Evolutionary conservation across 2,888 invertebrate species (phyloP), one percentile per base, ranked within the genome.

Genomic region (Pyralis farinalis): DNA sequence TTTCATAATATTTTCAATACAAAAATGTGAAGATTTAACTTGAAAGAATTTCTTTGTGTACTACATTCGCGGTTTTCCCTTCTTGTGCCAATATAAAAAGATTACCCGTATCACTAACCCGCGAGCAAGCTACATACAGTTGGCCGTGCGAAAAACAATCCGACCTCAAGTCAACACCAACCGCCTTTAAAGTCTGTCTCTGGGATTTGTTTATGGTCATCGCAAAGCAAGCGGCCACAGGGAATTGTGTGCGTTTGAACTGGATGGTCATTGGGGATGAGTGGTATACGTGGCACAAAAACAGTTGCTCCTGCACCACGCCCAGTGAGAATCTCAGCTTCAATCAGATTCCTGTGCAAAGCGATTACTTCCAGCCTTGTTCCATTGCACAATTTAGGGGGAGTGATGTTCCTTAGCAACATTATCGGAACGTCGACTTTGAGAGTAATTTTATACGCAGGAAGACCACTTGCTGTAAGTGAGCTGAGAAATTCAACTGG

Each of bases 181-280:
- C 16, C 2, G 16, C 16, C 16, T 16, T 16, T 16, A 16, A 4
- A 2, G 16, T 16, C 16, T 16, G 16, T 4, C 16, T 4, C 16
- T 16, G 16, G 4, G 16, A 16, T 4, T 16, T 16, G 16, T 16
- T 16, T 16, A 16, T 7, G 3, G 27, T n/a, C 27, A 27, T 27
- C 3, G 27, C 27, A 27, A 27, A 27, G 27, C 27, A 27, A 27
- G 7, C 27, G 21, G 34, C 12, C 8, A 45, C 31, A 3, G 39
- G 45, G 25, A 36, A 45, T 12, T 45, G 45, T 8, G 35, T 3
- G 0, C 38, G 34, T 29, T 45, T 41, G 16, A 45, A 45, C 8
- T 38, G 32, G n/a, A n/a, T n/a, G n/a, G n/a, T 42, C 20, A 7
- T 11, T 39, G 1, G 40, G 39, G 5, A 40, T 43, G 7, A 43